Conservation (phyloP, 2,888 invertebrate species). For the Lomographa bimaculata region DNA sequence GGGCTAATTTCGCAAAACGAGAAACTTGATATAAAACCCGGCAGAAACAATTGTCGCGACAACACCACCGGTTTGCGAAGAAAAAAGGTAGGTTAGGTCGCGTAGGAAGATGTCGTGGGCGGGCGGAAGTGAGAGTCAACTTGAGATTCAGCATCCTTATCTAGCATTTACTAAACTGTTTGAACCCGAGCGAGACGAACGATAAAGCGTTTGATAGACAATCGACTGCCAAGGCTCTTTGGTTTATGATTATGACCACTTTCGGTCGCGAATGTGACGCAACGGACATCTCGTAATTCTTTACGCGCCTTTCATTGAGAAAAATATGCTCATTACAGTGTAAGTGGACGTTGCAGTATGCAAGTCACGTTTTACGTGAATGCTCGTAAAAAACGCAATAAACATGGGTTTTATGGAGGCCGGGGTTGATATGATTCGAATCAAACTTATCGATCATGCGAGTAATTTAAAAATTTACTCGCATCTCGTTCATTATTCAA, state of each 20-base stretch:
- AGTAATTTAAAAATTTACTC: constrained; percentile 31
- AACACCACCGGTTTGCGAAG: constrained; percentile 68
- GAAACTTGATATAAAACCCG: constrained; percentile 41
- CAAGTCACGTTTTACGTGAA: constrained; percentile 55
- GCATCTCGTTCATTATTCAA: constrained; percentile 32
- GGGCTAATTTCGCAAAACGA: constrained; percentile 43
- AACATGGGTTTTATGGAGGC: constrained; percentile 49
- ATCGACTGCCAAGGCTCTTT: constrained; percentile 72
- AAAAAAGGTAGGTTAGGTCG: constrained; percentile 62
- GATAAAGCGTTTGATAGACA: constrained; percentile 65
- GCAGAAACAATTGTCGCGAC: constrained; percentile 57
- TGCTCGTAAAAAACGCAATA: constrained; percentile 47
- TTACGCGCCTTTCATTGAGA: constrained; percentile 56
- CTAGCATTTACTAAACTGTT: constrained; percentile 52
- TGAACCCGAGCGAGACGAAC: constrained; percentile 50
- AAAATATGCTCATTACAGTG: constrained; percentile 57
- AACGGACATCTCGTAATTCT: constrained; percentile 57
- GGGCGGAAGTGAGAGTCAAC: constrained; percentile 81
- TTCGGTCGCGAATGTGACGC: constrained; percentile 72
- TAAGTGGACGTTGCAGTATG: constrained; percentile 55
- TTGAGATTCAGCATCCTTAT: constrained; percentile 64
- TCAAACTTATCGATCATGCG: constrained; percentile 39
- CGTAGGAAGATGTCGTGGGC: constrained; percentile 75
- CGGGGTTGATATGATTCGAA: constrained; percentile 53
- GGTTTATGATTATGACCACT: constrained; percentile 68